Percentiles rank a stretch among this genome's conserved stretches.
Conservation (phyloP, 2,113 vertebrate species). For the Boleophthalmus pectinirostris region DNA sequence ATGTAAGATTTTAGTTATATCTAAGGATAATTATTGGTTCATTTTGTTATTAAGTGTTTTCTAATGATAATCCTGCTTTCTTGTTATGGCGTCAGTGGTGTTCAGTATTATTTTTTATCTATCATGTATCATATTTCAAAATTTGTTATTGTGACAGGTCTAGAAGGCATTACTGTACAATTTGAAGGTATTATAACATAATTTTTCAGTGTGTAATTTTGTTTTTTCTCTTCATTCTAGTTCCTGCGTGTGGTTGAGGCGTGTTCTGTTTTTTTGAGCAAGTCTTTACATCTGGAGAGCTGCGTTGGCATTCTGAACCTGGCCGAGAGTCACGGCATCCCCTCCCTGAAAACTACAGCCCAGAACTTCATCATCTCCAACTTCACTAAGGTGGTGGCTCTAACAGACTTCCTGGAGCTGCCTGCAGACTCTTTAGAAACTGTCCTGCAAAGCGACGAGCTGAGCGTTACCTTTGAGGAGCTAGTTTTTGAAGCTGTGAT, state of each 20-base stretch:
- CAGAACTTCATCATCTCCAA: conserved; percentile 87
- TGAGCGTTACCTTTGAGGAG: conserved; percentile 87
- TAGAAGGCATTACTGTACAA: too few species aligned
- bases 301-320: conserved; percentile 90
- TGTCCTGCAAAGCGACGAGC: conserved; percentile 85
- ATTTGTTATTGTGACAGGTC: too few species aligned
- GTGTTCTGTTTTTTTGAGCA: conserved; percentile 86
- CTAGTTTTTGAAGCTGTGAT: conserved; percentile 90
- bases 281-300: conserved; percentile 88
- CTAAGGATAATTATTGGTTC: too few species aligned
- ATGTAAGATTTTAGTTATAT: too few species aligned
- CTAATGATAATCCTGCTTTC: too few species aligned
- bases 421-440: conserved; percentile 80
- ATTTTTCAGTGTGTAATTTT: background rate
- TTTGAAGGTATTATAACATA: background rate
- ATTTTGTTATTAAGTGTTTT: too few species aligned
- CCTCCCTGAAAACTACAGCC: conserved; percentile 79
- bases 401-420: conserved; percentile 89
- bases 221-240: conserved; percentile 60
- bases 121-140: too few species aligned
- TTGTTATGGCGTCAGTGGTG: too few species aligned
- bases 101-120: too few species aligned
- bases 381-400: conserved; percentile 85
- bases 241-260: conserved; percentile 93
- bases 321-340: conserved; percentile 86